Percentiles rank a stretch among this genome's conserved stretches.
Conservation (phyloP, 2,113 vertebrate genomes). For the Notarius lentiginosus region DNA sequence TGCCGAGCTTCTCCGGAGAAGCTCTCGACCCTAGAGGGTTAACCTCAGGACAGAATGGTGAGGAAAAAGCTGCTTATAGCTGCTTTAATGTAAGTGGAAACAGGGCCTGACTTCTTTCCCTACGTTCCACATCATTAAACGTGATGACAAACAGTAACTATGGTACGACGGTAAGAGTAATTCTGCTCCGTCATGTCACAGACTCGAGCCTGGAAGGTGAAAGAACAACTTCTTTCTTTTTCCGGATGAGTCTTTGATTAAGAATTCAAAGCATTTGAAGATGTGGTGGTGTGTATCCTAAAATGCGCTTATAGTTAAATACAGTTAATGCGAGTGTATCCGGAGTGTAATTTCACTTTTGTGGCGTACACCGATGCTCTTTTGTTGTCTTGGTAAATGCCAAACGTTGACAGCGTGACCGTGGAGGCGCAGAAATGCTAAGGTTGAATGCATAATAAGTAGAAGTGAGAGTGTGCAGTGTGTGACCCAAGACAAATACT, state of each 20-base stretch:
- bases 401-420: conserved; percentile 8
- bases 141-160: not conserved
- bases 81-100: not conserved
- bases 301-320: no score
- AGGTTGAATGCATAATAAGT: not conserved
- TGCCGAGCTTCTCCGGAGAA: no score
- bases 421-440: conserved; percentile 27
- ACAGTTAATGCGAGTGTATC: conserved; percentile 44
- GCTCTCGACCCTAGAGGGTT: no score
- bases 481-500: not conserved
- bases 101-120: not conserved
- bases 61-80: not conserved
- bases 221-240: not conserved
- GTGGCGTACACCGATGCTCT: conserved; percentile 37
- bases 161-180: not conserved
- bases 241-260: conserved; percentile 25
- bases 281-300: conserved; percentile 1
- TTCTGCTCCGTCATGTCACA: not conserved
- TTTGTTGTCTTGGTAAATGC: conserved; percentile 48
- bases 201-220: not conserved
- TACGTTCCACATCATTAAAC: not conserved
- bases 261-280: conserved; percentile 28
- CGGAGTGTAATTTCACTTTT: conserved; percentile 38
- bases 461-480: no score
- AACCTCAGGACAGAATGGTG: not conserved